phyloP scores from a whole-genome alignment of 2,888 invertebrate species.

The Nomada lathburiana region DNA sequence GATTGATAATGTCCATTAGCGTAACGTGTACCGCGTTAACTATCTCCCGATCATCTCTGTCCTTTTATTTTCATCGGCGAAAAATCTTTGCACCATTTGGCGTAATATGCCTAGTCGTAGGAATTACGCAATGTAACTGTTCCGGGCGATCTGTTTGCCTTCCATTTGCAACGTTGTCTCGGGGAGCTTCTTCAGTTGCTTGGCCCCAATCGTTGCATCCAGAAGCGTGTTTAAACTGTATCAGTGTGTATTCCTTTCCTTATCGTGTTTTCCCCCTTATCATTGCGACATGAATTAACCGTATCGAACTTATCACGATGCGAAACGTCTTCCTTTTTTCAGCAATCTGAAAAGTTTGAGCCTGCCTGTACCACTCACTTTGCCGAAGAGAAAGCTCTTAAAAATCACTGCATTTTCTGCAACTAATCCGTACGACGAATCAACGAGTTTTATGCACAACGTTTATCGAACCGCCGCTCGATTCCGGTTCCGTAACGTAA shows the following conservation, averaged over 20 bases:
- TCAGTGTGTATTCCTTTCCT: slow-evolving; percentile 34
- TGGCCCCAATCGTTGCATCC: slow-evolving; percentile 22
- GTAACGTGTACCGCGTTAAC: slow-evolving; percentile 9
- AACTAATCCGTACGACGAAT: too few relatives aligned
- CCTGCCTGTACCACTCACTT: not conserved
- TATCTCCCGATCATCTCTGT: not conserved
- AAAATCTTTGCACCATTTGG: not conserved
- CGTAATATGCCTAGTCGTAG: not conserved
- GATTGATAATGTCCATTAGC: not conserved
- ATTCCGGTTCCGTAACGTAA: too few relatives aligned
- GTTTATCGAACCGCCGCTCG: not conserved
- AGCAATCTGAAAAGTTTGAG: not conserved
- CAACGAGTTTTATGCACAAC: too few relatives aligned
- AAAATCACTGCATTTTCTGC: too few relatives aligned
- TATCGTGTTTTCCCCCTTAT: slow-evolving; percentile 55
- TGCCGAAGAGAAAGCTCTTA: too few relatives aligned
- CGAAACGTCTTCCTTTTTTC: slow-evolving; percentile 7
- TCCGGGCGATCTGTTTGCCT: not conserved
- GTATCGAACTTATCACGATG: slow-evolving; percentile 45
- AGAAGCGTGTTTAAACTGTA: slow-evolving; percentile 13
- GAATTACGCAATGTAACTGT: not conserved
- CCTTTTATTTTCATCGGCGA: not conserved
- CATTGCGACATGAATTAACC: slow-evolving; percentile 40
- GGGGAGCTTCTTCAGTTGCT: not conserved
- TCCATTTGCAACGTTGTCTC: not conserved